These are phyloP conservation scores for Cataglyphis hispanica DNA, from an alignment of 1,140 invertebrate genomes.

Conservation along the genomic window DNA sequence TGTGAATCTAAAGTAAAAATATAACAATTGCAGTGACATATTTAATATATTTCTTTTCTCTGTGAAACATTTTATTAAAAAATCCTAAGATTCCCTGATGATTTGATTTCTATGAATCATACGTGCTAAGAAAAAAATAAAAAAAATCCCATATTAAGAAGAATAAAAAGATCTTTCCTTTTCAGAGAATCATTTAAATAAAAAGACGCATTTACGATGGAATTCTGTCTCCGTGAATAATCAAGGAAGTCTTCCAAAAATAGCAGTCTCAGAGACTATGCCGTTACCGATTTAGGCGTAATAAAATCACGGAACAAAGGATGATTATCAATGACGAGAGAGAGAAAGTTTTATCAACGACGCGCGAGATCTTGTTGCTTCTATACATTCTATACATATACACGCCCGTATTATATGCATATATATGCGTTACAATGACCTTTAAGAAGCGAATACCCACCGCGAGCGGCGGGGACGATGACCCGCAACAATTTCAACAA, in stretches of 20 bases:
- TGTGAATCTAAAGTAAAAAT: conserved; percentile 16
- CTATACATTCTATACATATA: not conserved
- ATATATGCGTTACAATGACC: conserved; percentile 70
- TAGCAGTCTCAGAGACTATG: conserved; percentile 8
- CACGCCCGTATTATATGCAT: conserved; percentile 13
- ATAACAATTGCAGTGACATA: not conserved
- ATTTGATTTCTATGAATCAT: conserved; percentile 14
- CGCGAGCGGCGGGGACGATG: conserved; percentile 62
- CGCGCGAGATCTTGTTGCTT: conserved; percentile 47
- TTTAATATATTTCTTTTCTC: not conserved
- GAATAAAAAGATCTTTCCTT: not conserved
- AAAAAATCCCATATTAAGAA: not conserved
- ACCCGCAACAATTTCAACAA: conserved; percentile 71
- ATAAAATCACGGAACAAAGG: conserved; percentile 63
- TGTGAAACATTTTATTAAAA: not conserved
- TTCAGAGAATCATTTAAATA: conserved; percentile 1
- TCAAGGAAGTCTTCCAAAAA: conserved; percentile 12
- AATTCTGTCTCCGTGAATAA: not conserved
- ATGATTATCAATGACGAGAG: conserved; percentile 67
- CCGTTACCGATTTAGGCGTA: conserved; percentile 31
- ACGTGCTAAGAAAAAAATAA: no score
- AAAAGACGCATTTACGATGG: not conserved
- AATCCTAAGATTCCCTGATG: not conserved
- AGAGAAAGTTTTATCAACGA: conserved; percentile 58
- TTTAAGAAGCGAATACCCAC: conserved; percentile 59